Evolutionary conservation across 2,113 vertebrate genomes (phyloP), one percentile per base, ranked within the genome.

Genomic region (Myotis davidii): DNA sequence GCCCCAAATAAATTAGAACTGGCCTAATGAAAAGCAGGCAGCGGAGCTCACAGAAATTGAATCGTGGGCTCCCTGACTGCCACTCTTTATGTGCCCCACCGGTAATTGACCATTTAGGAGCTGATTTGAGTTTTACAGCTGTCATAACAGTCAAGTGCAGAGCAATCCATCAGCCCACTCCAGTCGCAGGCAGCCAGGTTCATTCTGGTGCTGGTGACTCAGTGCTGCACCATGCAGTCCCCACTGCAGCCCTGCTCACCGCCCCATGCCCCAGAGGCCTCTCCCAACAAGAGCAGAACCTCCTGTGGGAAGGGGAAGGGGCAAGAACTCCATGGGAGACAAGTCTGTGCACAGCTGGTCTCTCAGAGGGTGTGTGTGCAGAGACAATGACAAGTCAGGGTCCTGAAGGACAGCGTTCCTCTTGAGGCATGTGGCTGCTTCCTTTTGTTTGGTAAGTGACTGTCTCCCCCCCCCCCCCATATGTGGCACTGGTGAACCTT

Each of bases 11-110:
- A 91, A 96, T 96, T 93, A 76, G 48, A 95, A 70, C 56, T 21
- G 37, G 23, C 18, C 25, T 97, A 93, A 95, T 96, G 93, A 95
- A 96, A 96, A 88, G 56, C 90, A 95, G 74, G 64, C 94, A 88
- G 50, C 11, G 0, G 50, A 79, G 83, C 86, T 82, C 48, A 56
- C 73, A n/a, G 74, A 92, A 79, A 93, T 39, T 48, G 86, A 92
- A 93, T 27, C 16, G 13, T 37, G 0, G 1, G 73, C 69, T 85
- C 59, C 74, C 83, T 79, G 23, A 29, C 64, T 86, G 73, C n/a
- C 32, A 45, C 72, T 83, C 79, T 79, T 54, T 91, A 56, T 74
- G 78, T 29, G 54, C 16, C 39, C 56, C 42, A 85, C 52, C 0
- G 1, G 87, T 87, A 91, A 96, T 37, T 88, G 96, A 79, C 54